phyloP scores from a whole-genome alignment of 53 echinoderm and acorn worm species.

The Astropecten irregularis region DNA sequence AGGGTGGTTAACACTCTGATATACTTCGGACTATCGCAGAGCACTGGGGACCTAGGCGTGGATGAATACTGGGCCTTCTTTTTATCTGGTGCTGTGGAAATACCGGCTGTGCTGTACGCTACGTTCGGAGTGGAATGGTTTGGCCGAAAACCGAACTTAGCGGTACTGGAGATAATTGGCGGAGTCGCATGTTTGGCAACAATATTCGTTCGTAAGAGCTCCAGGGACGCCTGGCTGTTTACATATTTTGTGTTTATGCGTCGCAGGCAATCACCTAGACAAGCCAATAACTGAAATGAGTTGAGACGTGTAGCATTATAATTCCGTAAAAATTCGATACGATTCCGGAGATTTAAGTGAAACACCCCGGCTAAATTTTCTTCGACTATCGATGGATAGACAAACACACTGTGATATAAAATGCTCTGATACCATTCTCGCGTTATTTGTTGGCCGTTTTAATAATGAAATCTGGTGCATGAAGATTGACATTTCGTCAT shows the following conservation, averaged over 20 bases:
- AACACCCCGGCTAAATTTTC: no score
- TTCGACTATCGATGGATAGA: no score
- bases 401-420: no score
- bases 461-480: no score
- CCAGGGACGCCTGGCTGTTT: not conserved
- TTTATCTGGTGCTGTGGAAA: slow-evolving; percentile 57
- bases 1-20: slow-evolving; percentile 65
- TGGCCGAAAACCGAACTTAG: slow-evolving; percentile 31
- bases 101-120: slow-evolving; percentile 39
- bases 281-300: not conserved
- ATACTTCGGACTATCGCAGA: slow-evolving; percentile 70
- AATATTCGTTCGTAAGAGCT: slow-evolving; percentile 68
- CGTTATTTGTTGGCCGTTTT: no score
- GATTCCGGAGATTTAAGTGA: no score
- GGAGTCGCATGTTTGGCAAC: slow-evolving; percentile 72
- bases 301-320: no score
- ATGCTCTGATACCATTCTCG: no score
- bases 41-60: slow-evolving; percentile 59
- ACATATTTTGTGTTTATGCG: not conserved
- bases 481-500: no score
- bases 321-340: no score
- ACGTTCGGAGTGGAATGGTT: slow-evolving; percentile 30
- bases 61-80: slow-evolving; percentile 54
- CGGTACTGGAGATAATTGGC: slow-evolving; percentile 52
- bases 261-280: not conserved